Base-by-base conservation (phyloP, 2,888 invertebrate species). In the Acanthosoma haemorrhoidale region DNA sequence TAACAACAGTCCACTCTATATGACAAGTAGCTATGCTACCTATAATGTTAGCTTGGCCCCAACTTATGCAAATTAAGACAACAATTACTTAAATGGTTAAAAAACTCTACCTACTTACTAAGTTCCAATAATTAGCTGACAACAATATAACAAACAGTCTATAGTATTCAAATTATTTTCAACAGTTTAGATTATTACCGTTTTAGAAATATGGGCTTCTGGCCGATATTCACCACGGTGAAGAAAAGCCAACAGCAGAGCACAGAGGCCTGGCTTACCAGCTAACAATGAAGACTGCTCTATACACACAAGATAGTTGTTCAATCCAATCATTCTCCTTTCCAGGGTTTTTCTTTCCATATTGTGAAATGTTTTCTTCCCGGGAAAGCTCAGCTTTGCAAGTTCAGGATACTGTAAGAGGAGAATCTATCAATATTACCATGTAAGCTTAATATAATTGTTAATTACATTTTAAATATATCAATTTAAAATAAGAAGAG, bases 281-380 rank as follows among this genome's bases (percentile, higher is more conserved):
- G 71, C 69, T 4, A 75, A 66, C 88, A 81, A 21, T 86, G 81
- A 15, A 83, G 84, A 83, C 73, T 85, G 84, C 61, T 89, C 84
- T 66, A 94, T 79, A 67, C 86, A 86, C 77, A 87, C 85, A 75
- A 96, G 82, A 81, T 95, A 96, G 72, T 84, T 85, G 77, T 95
- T 93, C 39, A 95, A 78, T 84, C 89, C 87, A 43, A 85, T 82
- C 84, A 92, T 93, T 16, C 96, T 84, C 76, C 87, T 89, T 79
- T 96, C 96, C 68, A 96, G 81, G 25, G 96, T 90, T 2, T 86
- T 81, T 9, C 91, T 82, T 70, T 94, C 94, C 79, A 94, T 92
- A 78, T 96, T 96, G 78, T 95, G 94, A 80, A 96, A 93, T 59
- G 95, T 90, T 79, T 94, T 94, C 81, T 96, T 97, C 0, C 90